Percentiles rank a stretch among this genome's conserved stretches.
Conservation (phyloP, 2,888 invertebrate species). For the Noctua janthina region DNA sequence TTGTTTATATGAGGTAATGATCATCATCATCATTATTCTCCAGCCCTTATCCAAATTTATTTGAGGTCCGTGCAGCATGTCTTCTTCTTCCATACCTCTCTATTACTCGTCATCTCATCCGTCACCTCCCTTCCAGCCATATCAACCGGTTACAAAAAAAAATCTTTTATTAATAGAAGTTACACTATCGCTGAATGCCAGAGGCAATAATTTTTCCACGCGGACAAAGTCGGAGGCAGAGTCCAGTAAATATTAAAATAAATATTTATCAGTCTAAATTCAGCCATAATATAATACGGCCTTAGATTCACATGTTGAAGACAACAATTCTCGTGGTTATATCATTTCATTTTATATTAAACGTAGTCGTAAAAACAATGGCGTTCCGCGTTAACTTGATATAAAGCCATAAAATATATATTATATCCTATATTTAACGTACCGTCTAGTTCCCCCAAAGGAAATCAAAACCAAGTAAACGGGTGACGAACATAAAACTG, state of each 20-base stretch:
- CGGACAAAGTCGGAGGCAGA: background rate
- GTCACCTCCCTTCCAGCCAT: too few species aligned
- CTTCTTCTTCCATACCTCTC: too few species aligned
- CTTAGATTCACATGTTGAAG: background rate
- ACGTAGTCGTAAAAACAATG: conserved; percentile 45
- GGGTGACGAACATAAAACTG: conserved; percentile 51
- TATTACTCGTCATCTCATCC: too few species aligned
- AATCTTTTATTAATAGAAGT: background rate
- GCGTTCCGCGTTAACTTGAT: conserved; percentile 11
- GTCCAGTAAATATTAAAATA: background rate
- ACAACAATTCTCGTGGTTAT: background rate
- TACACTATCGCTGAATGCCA: background rate
- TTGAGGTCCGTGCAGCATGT: too few species aligned
- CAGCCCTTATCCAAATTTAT: too few species aligned
- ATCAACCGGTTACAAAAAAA: background rate
- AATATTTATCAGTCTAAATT: background rate
- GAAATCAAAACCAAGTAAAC: conserved; percentile 51
- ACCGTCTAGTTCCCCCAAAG: conserved; percentile 37
- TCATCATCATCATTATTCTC: too few species aligned
- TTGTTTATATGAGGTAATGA: background rate
- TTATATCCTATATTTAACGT: conserved; percentile 32
- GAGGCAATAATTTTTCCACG: background rate
- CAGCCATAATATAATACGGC: background rate
- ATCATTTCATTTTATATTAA: conserved; percentile 40
- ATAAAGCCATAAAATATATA: conserved; percentile 33